Evolutionary conservation across 2,797 vertebrate genomes (phyloP).

Genomic region (Podarcis lilfordi): DNA sequence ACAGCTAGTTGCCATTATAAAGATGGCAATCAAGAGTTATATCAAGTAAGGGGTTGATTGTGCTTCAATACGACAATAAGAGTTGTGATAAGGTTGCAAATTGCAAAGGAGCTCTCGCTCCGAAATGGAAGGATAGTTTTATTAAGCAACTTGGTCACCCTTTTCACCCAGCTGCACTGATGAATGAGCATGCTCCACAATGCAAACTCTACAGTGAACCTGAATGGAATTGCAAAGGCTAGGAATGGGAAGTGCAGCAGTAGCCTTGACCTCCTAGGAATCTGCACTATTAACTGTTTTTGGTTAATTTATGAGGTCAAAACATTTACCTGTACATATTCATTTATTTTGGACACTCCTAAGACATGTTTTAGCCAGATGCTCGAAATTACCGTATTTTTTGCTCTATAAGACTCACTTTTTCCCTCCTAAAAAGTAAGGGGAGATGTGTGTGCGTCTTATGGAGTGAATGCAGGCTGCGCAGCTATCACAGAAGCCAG

Average conservation of each 20-base stretch:
- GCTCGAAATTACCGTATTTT: background rate
- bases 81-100: conserved; percentile 31
- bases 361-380: background rate
- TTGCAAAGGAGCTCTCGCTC: background rate
- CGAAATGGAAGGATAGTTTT: conserved; percentile 4
- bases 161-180: background rate
- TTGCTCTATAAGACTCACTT: no score
- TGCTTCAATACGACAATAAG: conserved; percentile 10
- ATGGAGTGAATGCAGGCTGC: no score
- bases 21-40: conserved; percentile 31
- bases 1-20: conserved; percentile 27
- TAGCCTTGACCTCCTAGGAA: conserved; percentile 11
- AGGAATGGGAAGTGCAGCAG: background rate
- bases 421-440: no score
- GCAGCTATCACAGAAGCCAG: no score
- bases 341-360: background rate
- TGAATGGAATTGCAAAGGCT: conserved; percentile 17
- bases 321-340: background rate
- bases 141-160: background rate
- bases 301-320: background rate
- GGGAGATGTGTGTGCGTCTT: no score
- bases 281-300: background rate
- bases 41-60: background rate
- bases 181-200: background rate
- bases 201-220: background rate